These are phyloP conservation scores for Nipponacmea schrenckii DNA, from an alignment of 2,888 invertebrate species.

Conservation along the genomic window DNA sequence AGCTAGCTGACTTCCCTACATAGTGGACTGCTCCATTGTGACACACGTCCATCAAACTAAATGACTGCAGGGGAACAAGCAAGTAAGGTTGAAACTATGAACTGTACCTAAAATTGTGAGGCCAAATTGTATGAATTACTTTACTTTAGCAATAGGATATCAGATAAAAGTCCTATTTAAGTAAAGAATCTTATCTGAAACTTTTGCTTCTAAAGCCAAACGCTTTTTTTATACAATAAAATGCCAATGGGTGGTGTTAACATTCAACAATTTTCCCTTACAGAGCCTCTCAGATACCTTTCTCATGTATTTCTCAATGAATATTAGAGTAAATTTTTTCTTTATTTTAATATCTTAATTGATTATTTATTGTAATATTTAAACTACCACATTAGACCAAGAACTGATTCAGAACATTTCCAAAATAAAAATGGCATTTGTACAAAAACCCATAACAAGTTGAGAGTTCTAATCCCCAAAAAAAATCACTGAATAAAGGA, in stretches of 20 bases:
- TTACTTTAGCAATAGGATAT: slow-evolving; percentile 21
- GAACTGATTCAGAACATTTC: neutral
- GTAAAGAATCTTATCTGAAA: slow-evolving; percentile 6
- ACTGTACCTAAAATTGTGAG: slow-evolving; percentile 34
- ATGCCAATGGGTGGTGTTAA: slow-evolving; percentile 1
- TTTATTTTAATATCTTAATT: no score
- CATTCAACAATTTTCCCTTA: neutral
- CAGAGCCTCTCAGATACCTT: neutral
- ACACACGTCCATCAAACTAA: slow-evolving; percentile 63
- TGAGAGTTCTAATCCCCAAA: neutral
- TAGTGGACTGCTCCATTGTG: slow-evolving; percentile 55
- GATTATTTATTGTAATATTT: no score
- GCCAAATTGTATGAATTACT: slow-evolving; percentile 28
- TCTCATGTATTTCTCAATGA: no score
- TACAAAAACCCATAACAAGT: neutral
- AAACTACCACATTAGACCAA: no score
- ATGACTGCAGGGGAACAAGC: slow-evolving; percentile 56
- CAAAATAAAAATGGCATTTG: slow-evolving; percentile 1
- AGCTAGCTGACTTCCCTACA: slow-evolving; percentile 24
- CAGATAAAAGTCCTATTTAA: slow-evolving; percentile 13
- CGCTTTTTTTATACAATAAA: neutral
- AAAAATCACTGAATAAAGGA: neutral
- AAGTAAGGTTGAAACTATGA: slow-evolving; percentile 16
- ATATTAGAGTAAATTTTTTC: no score
- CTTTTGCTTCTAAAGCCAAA: neutral